A percentile compares a stretch with the other conserved stretches of the same genome.
Conservation (phyloP, 2,888 invertebrate genomes). For the Prenolepis imparis region DNA sequence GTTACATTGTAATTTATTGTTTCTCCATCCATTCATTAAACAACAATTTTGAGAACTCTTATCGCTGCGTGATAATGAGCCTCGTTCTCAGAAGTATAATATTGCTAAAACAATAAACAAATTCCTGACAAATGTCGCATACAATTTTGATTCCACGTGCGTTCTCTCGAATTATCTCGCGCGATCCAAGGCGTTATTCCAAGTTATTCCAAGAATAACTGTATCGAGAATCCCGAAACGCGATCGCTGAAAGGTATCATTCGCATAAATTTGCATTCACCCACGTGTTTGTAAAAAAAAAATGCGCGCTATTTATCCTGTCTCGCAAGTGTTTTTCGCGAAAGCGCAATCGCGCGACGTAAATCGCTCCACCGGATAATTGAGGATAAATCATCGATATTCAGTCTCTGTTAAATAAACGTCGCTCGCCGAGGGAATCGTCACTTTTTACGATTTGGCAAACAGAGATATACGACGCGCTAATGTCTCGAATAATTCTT, state of each 20-base stretch:
- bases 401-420: slow-evolving; percentile 1
- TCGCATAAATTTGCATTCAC: neutral
- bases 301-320: neutral
- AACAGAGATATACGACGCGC: neutral
- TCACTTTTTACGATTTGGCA: slow-evolving; percentile 3
- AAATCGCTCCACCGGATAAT: neutral
- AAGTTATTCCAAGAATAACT: slow-evolving; percentile 10
- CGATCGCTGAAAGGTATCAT: neutral
- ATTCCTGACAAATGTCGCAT: neutral
- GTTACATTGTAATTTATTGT: neutral
- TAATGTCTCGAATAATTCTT: slow-evolving; percentile 11
- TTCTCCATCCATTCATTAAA: too few species aligned
- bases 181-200: neutral
- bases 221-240: neutral
- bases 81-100: neutral
- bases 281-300: neutral
- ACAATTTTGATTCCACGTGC: neutral
- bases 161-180: slow-evolving; percentile 17
- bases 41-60: slow-evolving; percentile 3
- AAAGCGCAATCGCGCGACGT: neutral
- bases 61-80: neutral
- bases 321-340: neutral
- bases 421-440: neutral
- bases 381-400: slow-evolving; percentile 8
- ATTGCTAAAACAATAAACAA: neutral